A percentile compares a stretch with the other conserved stretches of the same genome.
Evolutionary conservation across 2,888 invertebrate genomes (phyloP).

Genomic region (Dendrolimus pini): DNA sequence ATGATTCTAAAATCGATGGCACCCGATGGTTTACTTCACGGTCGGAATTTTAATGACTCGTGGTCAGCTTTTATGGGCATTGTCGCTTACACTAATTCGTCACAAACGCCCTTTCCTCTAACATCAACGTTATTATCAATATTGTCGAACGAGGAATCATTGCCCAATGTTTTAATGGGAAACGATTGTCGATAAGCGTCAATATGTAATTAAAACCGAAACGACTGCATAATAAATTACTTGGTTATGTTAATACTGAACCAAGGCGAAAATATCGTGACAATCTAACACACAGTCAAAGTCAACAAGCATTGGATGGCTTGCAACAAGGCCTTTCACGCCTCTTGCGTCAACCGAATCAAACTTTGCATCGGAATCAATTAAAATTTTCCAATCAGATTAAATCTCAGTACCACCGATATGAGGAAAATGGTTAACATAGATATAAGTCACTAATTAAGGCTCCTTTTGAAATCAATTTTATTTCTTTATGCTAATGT

Average conservation of each 20-base stretch:
- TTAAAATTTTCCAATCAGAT: too few relatives aligned
- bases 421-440: too few relatives aligned
- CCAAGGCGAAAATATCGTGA: background rate
- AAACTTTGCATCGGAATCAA: background rate
- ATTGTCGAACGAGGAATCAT: background rate
- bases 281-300: background rate
- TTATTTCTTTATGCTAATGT: too few relatives aligned
- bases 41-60: background rate
- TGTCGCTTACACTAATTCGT: background rate
- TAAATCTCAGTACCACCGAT: too few relatives aligned
- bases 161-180: background rate
- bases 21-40: background rate
- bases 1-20: background rate
- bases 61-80: background rate
- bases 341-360: background rate
- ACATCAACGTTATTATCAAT: background rate
- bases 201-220: background rate
- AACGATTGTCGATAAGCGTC: background rate
- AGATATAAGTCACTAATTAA: too few relatives aligned
- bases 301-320: constrained; percentile 1
- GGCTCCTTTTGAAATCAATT: too few relatives aligned
- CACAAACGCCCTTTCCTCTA: background rate
- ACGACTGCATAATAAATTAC: background rate
- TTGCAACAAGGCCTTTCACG: constrained; percentile 4
- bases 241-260: background rate